phyloP scores from a whole-genome alignment of 2,888 invertebrate species.

The Neocrepidodera transversa region DNA sequence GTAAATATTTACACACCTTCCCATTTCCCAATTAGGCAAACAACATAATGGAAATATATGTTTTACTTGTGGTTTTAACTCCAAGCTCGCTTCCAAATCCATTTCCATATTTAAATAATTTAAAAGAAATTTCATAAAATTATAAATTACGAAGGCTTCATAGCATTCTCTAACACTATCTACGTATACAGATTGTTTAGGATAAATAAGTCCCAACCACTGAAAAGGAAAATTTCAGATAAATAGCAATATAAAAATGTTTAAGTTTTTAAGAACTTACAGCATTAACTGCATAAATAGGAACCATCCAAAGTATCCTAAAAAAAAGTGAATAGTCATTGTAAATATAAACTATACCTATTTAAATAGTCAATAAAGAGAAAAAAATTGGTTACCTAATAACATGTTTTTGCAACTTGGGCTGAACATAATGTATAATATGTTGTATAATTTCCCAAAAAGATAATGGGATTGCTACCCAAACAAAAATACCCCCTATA shows the following conservation, averaged over 20 bases:
- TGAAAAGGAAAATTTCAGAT: constrained; percentile 51
- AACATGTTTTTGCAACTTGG: constrained; percentile 90
- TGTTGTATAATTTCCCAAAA: constrained; percentile 96
- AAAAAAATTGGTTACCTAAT: constrained; percentile 70
- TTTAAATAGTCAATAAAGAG: not conserved
- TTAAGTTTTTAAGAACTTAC: constrained; percentile 64
- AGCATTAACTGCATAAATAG: constrained; percentile 94
- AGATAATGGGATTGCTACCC: constrained; percentile 89
- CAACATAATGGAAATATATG: constrained; percentile 94
- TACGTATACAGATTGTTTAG: constrained; percentile 87
- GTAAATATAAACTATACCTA: no score
- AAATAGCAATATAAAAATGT: not conserved
- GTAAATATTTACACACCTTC: constrained; percentile 71
- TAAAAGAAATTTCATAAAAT: constrained; percentile 93
- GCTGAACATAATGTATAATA: constrained; percentile 91
- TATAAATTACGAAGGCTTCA: constrained; percentile 97
- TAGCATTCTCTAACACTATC: constrained; percentile 95
- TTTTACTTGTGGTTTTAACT: constrained; percentile 82
- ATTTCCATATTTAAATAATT: constrained; percentile 89
- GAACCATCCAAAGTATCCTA: constrained; percentile 97
- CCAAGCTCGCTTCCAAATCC: constrained; percentile 82
- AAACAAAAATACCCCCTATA: constrained; percentile 90
- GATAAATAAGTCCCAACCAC: constrained; percentile 90
- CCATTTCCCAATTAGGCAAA: constrained; percentile 92
- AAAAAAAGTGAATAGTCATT: constrained; percentile 56